Evolutionary conservation across 2,113 vertebrate species (phyloP), one percentile per base, ranked within the genome.

Genomic region (Saguinus imperator): DNA sequence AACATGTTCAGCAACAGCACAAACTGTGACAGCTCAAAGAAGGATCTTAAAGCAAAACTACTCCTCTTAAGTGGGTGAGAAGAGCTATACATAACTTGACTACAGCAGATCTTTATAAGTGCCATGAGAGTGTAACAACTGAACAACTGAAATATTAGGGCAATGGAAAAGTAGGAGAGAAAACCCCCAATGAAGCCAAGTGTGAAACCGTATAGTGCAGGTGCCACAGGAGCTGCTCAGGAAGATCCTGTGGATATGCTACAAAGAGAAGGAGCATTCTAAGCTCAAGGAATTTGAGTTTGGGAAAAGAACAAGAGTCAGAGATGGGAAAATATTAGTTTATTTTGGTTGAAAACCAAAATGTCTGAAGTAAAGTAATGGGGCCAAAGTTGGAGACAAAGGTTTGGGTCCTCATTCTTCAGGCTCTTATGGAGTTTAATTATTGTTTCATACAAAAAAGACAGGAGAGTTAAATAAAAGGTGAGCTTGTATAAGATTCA

Each of bases 291-390:
- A 86, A 72, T 8, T 21, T 58, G 18, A 75, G 8, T 64, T 27
- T 27, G 32, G 1, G 43, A 29, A 73, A 79, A 82, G 50, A 50
- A 72, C 0, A 58, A 40, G 55, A 77, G 37, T 82, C 52, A 87
- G 48, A n/a, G 75, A 76, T 40, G 18, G 5, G 37, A 12, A 80
- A 70, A 75, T n/a, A 40, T 21, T 29, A 92, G 37, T 45, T 75
- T 70, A 11, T 86, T 89, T 76, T 72, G 12, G 23, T 29, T 84
- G 10, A 81, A 89, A 95, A 87, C n/a, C 8, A 81, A 89, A 86
- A 50, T 57, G 48, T 79, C 37, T 96, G 23, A 94, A 85, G 25
- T 61, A 25, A 76, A 94, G 27, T 3, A 6, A 80, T 32, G 1
- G 37, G 10, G 14, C 73, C 11, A 82, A 96, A n/a, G 35, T 11